Percentiles rank a stretch among this genome's conserved stretches.
Conservation (phyloP, 1,140 invertebrate species). For the Bombus superbus region DNA sequence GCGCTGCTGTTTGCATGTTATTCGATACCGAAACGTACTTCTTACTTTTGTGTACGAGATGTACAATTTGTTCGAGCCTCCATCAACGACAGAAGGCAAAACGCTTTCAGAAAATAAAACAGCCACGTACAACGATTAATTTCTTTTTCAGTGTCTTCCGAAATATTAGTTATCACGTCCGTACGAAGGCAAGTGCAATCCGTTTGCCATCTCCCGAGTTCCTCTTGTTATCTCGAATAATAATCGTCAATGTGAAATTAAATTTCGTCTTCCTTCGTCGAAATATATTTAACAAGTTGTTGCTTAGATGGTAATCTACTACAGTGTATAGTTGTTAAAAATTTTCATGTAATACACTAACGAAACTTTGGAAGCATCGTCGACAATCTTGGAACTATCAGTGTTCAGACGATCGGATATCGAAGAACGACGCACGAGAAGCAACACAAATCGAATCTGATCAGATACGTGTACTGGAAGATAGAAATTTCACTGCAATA, state of each 20-base stretch:
- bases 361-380: not conserved
- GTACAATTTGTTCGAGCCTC: conserved; percentile 29
- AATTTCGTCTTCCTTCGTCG: conserved; percentile 50
- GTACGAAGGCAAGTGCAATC: not conserved
- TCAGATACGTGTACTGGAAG: too few relatives aligned
- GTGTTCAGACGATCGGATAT: not conserved
- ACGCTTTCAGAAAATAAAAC: too few relatives aligned
- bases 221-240: not conserved
- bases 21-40: not conserved
- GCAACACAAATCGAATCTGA: not conserved
- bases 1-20: too few relatives aligned
- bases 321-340: not conserved
- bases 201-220: not conserved
- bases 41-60: too few relatives aligned
- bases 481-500: not conserved
- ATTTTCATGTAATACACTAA: not conserved
- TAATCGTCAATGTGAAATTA: conserved; percentile 24
- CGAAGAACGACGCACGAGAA: not conserved
- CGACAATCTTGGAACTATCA: not conserved
- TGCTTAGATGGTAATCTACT: not conserved
- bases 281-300: conserved; percentile 26
- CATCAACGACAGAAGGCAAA: not conserved
- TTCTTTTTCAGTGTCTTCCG: conserved; percentile 52
- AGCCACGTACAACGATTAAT: too few relatives aligned
- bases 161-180: conserved; percentile 20